Evolutionary conservation across 2,797 vertebrate species (phyloP), one percentile per base, ranked within the genome.

Genomic region (Danionella dracula): DNA sequence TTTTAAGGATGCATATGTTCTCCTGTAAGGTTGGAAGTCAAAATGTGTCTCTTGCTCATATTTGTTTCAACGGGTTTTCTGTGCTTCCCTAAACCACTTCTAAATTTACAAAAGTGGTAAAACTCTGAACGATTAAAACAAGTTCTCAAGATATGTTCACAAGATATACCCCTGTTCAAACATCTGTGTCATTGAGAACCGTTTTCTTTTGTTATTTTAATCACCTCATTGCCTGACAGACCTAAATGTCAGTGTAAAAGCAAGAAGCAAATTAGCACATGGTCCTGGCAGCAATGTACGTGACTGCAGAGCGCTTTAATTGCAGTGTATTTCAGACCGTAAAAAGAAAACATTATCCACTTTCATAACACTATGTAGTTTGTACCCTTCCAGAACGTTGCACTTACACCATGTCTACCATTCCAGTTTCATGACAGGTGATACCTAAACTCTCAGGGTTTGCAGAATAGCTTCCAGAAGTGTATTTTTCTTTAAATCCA

Each of bases 221-320:
- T n/a, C n/a, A n/a, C n/a, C n/a, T n/a, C 12, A 40, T 5, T 29
- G 12, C 13, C 5, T 1, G 16, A 17, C 1, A 8, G 8, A 40
- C 42, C 21, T 44, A 57, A 57, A 57, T 56, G 21, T 56, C 54
- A 56, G 0, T 41, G 37, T 56, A 41, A 41, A 55, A 35, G 20
- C 21, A 1, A 57, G 21, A 57, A 21, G 37, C 23, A 17, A 44
- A 58, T 58, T 45, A 32, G 38, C 21, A 62, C 11, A 6, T 41
- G 8, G 27, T 34, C 16, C 44, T 58, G 56, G 15, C 38, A 42
- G 29, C 17, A 44, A 44, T 58, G 19, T 41, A 13, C 40, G 44
- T 61, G 35, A 19, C 59, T 15, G 16, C 29, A 32, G 9, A 21
- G 59, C 34, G 45, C 5, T 44, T 53, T 64, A 21, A 15, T 64